Evolutionary conservation across 2,888 invertebrate genomes (phyloP).

Genomic region (Tachina grossa): DNA sequence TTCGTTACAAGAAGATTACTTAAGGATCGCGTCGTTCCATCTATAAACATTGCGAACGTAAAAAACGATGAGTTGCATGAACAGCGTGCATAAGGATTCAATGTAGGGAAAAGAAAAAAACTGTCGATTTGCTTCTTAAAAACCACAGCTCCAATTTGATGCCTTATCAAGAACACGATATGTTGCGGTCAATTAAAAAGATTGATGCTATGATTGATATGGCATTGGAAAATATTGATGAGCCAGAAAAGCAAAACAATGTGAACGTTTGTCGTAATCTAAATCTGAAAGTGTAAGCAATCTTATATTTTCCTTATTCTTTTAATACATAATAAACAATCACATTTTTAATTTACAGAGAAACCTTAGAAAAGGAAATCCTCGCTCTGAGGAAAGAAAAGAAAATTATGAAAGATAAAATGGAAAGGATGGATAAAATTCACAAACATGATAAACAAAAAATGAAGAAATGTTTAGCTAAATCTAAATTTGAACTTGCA

Average conservation of each 20-base stretch:
- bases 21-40: constrained; percentile 10
- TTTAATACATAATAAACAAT: neutral
- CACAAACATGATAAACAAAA: constrained; percentile 6
- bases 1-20: constrained; percentile 19
- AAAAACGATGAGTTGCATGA: neutral
- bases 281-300: constrained; percentile 17
- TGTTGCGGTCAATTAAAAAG: neutral
- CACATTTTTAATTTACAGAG: constrained; percentile 11
- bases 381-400: constrained; percentile 2
- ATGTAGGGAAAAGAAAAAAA: constrained; percentile 18
- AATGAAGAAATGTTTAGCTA: constrained; percentile 13
- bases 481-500: neutral
- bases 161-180: neutral
- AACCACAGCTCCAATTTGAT: neutral
- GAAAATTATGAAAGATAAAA: neutral
- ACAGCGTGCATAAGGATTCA: neutral
- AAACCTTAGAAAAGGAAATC: constrained; percentile 17
- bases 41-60: neutral
- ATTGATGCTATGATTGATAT: neutral
- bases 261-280: neutral
- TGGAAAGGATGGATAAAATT: constrained; percentile 6
- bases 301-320: neutral
- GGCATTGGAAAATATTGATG: constrained; percentile 14
- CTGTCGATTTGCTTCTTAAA: neutral
- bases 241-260: neutral